A percentile compares a stretch with the other conserved stretches of the same genome.
These are phyloP conservation scores for Trinorchestia longiramus DNA, from an alignment of 1,140 invertebrate species.

Conservation along the genomic window DNA sequence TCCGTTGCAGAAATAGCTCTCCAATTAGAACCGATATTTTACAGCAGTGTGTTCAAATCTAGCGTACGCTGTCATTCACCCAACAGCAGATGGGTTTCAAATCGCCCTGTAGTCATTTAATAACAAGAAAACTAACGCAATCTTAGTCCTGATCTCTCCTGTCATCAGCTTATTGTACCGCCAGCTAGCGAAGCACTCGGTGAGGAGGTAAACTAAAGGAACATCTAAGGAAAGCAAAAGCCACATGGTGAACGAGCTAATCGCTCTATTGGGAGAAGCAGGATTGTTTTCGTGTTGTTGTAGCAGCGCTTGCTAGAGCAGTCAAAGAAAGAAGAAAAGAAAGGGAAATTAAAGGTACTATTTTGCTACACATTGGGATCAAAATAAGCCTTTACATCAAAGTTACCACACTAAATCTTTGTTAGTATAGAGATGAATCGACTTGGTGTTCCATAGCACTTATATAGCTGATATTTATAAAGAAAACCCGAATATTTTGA, in stretches of 20 bases:
- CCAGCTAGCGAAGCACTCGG: neutral
- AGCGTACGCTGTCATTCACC: neutral
- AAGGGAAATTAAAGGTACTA: no score
- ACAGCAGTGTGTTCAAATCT: neutral
- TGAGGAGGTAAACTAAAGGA: neutral
- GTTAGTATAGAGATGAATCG: no score
- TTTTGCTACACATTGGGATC: no score
- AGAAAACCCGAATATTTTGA: no score
- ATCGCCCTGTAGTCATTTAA: neutral
- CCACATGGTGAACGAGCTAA: conserved; percentile 37
- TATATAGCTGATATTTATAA: no score
- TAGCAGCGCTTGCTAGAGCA: no score
- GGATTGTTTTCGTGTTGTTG: no score
- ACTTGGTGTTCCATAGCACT: no score
- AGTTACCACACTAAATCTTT: neutral
- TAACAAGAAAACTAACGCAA: neutral
- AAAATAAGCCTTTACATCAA: no score
- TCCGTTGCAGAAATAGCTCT: neutral
- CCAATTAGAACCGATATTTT: neutral
- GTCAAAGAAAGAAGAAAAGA: no score
- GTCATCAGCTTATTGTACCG: neutral
- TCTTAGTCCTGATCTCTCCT: neutral
- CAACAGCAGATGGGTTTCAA: neutral
- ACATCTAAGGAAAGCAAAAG: neutral
- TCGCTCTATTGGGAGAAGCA: neutral